Evolutionary conservation across 64 coral and sea anemone genomes (phyloP).

Genomic region (Montipora foliosa): DNA sequence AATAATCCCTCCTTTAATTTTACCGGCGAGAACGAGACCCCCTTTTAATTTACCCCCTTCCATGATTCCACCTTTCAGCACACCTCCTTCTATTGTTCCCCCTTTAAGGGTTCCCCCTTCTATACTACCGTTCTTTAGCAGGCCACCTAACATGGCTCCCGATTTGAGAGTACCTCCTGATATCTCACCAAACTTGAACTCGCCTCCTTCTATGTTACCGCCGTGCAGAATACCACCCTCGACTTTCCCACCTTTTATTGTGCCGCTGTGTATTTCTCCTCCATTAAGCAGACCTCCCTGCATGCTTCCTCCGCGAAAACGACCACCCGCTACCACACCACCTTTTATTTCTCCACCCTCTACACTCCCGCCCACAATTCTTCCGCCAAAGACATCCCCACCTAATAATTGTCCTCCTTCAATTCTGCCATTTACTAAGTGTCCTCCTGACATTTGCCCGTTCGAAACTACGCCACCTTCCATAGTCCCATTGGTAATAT

Average conservation of each 20-base stretch:
- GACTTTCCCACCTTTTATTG: constrained; percentile 86
- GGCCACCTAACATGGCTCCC: constrained; percentile 82
- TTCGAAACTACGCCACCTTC: constrained; percentile 81
- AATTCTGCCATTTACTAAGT: constrained; percentile 76
- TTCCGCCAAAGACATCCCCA: constrained; percentile 86
- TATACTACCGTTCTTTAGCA: constrained; percentile 91
- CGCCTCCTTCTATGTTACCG: constrained; percentile 88
- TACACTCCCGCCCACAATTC: constrained; percentile 77
- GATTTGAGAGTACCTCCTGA: constrained; percentile 90
- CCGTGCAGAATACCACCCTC: constrained; percentile 84
- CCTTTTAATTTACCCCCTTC: constrained; percentile 92
- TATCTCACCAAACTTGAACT: constrained; percentile 79
- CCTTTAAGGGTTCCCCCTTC: constrained; percentile 94
- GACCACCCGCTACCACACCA: constrained; percentile 87
- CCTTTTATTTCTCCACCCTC: constrained; percentile 90
- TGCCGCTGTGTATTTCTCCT: constrained; percentile 76
- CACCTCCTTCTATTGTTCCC: constrained; percentile 85
- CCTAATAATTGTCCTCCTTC: constrained; percentile 88
- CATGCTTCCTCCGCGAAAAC: constrained; percentile 77
- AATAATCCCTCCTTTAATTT: constrained; percentile 94
- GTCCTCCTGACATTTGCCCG: constrained; percentile 86
- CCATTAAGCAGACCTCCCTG: constrained; percentile 93
- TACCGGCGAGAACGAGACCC: constrained; percentile 91
- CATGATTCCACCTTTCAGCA: constrained; percentile 96
- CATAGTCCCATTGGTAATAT: constrained; percentile 84